phyloP scores from a whole-genome alignment of 2,888 invertebrate species.

The Epirrhoe tristata region DNA sequence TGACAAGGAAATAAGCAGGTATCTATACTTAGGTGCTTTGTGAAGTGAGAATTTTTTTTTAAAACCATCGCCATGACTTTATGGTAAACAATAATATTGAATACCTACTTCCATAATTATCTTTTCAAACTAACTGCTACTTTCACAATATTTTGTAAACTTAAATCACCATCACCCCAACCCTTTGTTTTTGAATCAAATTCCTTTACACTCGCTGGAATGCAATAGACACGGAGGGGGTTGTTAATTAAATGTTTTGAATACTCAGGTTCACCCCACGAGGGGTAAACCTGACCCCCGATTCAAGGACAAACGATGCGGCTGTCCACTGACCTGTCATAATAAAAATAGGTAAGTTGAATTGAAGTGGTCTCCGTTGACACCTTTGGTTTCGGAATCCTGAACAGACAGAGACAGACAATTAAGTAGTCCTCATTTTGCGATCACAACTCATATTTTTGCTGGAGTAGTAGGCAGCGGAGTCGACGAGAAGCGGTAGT shows the following conservation, averaged over 20 bases:
- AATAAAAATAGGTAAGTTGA: too few species aligned
- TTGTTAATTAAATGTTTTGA: slow-evolving; percentile 72
- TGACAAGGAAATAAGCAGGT: slow-evolving; percentile 21
- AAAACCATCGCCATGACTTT: too few species aligned
- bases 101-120: neutral
- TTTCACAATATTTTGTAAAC: slow-evolving; percentile 22
- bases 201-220: slow-evolving; percentile 46
- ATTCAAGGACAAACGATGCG: neutral
- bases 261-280: slow-evolving; percentile 47
- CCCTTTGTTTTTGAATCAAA: slow-evolving; percentile 43
- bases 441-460: too few species aligned
- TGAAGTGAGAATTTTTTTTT: too few species aligned
- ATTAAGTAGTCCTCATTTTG: too few species aligned
- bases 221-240: slow-evolving; percentile 39
- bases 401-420: too few species aligned
- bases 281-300: slow-evolving; percentile 16
- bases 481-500: too few species aligned
- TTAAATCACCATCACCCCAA: slow-evolving; percentile 16
- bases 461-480: too few species aligned
- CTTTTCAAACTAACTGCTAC: neutral
- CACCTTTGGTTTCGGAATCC: too few species aligned
- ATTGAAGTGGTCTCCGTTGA: too few species aligned
- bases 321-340: neutral
- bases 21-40: slow-evolving; percentile 8
- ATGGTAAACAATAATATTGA: too few species aligned